Base-by-base conservation (phyloP, 2,113 vertebrate species). In the Acanthisitta chloris region DNA sequence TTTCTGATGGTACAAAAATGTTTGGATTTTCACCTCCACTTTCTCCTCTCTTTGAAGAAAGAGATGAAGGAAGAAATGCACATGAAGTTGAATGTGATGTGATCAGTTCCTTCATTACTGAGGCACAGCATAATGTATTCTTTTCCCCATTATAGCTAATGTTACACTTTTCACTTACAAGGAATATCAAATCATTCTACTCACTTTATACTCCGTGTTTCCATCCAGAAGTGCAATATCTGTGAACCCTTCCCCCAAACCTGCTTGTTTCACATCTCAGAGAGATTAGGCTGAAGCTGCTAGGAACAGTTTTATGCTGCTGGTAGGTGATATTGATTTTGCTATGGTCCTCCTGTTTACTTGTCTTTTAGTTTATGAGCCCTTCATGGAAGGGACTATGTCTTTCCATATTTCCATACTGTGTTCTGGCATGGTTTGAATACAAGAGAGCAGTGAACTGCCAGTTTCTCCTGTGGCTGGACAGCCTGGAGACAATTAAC, bases 271-370 rank as follows among this genome's bases (percentile, higher is more conserved):
- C n/a, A 61, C 1, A 1, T 28, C 51, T 52, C 64, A 91, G 45
- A 84, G 58, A 85, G 58, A 62, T 88, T 21, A 77, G 31, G 9
- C 19, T 77, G 88, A 88, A 86, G 67, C 66, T 58, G 59, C 79
- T 93, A 69, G 87, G 80, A 88, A 88, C 34, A 82, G 57, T 86
- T 93, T 82, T 65, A 66, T 17, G 6, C 55, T 69, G 49, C 84
- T 90, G 86, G 46, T 79, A 69, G 49, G 36, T 79, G 57, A 14
- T 66, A 87, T 93, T 69, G 90, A 91, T 94, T 95, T 95, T 90
- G 58, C 74, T 93, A 7, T 51, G 55, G 54, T 94, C 33, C 72
- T 92, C 55, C 70, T 86, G 25, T 91, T 62, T 87, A 52, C 90
- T 87, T 94, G 66, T 76, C 73, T 45, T 73, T 86, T 65, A 62